Base-by-base conservation (phyloP, 2,888 invertebrate species). In the Heteromyza rotundicornis region DNA sequence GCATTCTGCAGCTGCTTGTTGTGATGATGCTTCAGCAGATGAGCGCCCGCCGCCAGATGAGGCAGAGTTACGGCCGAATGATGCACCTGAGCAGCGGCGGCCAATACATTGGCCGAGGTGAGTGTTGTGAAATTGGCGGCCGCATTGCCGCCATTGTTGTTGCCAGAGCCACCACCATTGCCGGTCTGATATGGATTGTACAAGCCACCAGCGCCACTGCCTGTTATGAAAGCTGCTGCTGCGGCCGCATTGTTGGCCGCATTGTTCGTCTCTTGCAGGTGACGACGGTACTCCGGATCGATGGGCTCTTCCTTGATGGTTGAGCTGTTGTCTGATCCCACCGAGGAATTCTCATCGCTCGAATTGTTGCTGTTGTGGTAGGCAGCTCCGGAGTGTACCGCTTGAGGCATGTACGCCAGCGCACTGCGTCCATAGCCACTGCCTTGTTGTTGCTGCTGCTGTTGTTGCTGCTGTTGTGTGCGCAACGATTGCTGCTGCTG, bases 351-450 rank as follows among this genome's bases (percentile, higher is more conserved):
- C 71, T 86, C 86, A 74, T 86, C 86, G 74, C 86, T 86, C 65
- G 86, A 86, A 70, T 85, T 85, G 64, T 83, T 83, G 71, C 83
- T 84, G n/a, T n/a, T n/a, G n/a, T n/a, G n/a, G 67, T 84, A 84
- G 17, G 82, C 80, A 59, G 84, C 84, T 56, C 80, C 81, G 2
- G 82, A 92, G 81, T 94, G 94, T 2, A 95, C 94, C 19, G 94
- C 93, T 82, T 95, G 95, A 1, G 95, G 95, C 93, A 95, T 94
- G 77, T 95, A 95, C 17, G 94, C 92, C 62, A 95, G 82, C 0
- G 92, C 91, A 22, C 91, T 91, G 64, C 92, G 84, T 2, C 90
- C 89, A 73, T 83, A 83, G 3, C 76, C 73, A 61, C 75, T 77
- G 53, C 79, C 76, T 67, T 86, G 87, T 20, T 75, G 74, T 23